Evolutionary conservation across 2,797 vertebrate genomes (phyloP).

Genomic region (Notolabrus celidotus): DNA sequence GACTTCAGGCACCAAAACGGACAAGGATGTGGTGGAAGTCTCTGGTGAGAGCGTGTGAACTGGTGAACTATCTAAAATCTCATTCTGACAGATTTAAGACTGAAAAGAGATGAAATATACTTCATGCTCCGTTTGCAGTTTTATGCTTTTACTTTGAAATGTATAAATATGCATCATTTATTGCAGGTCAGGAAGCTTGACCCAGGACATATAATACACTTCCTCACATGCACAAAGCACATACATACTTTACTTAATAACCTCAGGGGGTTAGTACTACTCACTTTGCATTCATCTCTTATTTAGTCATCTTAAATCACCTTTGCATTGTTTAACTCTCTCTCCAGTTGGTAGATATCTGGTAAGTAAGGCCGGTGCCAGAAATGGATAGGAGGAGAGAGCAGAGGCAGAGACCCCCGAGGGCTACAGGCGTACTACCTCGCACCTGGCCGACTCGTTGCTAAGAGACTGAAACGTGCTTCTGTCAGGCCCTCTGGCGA

Average conservation of each 20-base stretch:
- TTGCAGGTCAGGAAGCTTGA: constrained; percentile 1
- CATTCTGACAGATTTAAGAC: neutral
- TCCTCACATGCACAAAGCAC: too few species aligned
- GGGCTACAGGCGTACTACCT: constrained; percentile 37
- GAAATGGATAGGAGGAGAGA: constrained; percentile 1
- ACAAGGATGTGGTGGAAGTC: too few species aligned
- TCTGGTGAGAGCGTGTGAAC: neutral
- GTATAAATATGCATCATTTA: constrained; percentile 10
- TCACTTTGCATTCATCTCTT: neutral
- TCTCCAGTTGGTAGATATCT: neutral
- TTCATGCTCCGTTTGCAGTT: too few species aligned
- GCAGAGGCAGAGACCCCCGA: constrained; percentile 7
- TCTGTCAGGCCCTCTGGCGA: constrained; percentile 52
- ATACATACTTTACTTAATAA: too few species aligned
- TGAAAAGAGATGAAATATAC: neutral
- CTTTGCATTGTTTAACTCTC: neutral
- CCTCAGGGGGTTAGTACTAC: neutral
- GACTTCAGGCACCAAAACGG: too few species aligned
- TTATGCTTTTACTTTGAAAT: neutral
- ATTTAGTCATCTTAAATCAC: neutral
- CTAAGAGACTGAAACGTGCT: constrained; percentile 46
- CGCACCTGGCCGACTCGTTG: constrained; percentile 58
- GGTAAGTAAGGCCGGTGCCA: constrained; percentile 9
- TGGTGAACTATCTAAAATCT: neutral
- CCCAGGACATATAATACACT: neutral